Conservation (phyloP, 2,888 invertebrate genomes). For the Harmothoe impar region DNA sequence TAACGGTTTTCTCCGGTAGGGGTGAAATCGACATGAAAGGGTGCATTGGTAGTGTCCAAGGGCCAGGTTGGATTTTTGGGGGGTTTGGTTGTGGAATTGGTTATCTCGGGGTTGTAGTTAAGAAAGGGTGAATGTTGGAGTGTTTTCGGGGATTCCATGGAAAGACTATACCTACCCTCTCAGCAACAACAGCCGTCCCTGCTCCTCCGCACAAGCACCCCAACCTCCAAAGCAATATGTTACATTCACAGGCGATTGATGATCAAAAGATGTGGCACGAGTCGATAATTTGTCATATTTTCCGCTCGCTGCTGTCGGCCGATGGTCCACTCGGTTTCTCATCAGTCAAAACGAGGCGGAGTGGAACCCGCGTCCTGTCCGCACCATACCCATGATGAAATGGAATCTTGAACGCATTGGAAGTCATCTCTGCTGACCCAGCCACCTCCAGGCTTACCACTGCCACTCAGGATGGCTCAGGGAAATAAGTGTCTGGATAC, state of each 20-base stretch:
- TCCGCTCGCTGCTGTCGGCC: slow-evolving; percentile 28
- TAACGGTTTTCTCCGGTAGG: neutral
- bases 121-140: too few relatives aligned
- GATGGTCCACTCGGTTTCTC: neutral
- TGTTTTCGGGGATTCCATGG: too few relatives aligned
- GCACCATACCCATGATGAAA: slow-evolving; percentile 31
- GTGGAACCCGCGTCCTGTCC: neutral
- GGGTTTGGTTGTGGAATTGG: too few relatives aligned
- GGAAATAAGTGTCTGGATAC: too few relatives aligned
- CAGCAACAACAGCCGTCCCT: neutral
- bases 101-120: neutral
- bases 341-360: neutral
- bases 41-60: slow-evolving; percentile 13
- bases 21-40: neutral
- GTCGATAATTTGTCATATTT: slow-evolving; percentile 57
- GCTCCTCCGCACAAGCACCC: neutral
- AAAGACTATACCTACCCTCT: neutral
- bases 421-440: neutral
- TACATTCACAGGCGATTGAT: slow-evolving; percentile 44
- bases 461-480: too few relatives aligned
- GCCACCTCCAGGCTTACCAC: neutral
- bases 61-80: too few relatives aligned
- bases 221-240: slow-evolving; percentile 40
- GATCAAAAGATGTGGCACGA: slow-evolving; percentile 39
- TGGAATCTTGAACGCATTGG: slow-evolving; percentile 51